Conservation (phyloP, 2,797 vertebrate species). For the Leontopithecus rosalia region DNA sequence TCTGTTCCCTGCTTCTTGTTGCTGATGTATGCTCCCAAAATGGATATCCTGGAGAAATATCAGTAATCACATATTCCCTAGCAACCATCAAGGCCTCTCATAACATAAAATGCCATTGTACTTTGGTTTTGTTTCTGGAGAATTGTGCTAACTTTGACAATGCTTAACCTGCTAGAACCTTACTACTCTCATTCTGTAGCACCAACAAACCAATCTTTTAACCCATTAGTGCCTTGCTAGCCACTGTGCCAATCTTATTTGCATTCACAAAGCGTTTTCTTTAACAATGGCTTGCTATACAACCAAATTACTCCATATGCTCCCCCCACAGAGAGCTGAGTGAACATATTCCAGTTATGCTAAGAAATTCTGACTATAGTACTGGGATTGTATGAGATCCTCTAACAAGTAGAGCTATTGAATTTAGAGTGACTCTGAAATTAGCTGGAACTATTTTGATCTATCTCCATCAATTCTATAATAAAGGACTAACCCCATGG, state of each 20-base stretch:
- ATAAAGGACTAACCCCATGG: not conserved
- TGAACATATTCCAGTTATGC: not conserved
- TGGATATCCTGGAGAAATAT: not conserved
- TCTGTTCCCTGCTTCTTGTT: not conserved
- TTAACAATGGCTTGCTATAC: not conserved
- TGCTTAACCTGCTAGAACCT: not conserved
- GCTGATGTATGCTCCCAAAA: not conserved
- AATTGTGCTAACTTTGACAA: not conserved
- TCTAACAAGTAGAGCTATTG: not conserved
- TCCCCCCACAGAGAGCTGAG: not conserved
- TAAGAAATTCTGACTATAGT: not conserved
- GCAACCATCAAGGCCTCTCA: constrained; percentile 12
- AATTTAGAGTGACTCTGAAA: constrained; percentile 5
- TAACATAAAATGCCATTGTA: constrained; percentile 2
- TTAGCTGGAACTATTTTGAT: constrained; percentile 9
- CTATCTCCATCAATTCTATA: constrained; percentile 11
- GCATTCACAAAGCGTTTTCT: not conserved
- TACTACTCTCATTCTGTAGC: not conserved
- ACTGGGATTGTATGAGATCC: not conserved
- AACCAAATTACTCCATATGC: not conserved
- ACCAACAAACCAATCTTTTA: constrained; percentile 20
- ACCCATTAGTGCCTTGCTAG: constrained; percentile 33
- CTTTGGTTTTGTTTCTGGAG: constrained; percentile 4
- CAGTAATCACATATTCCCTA: not conserved
- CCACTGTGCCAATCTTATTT: constrained; percentile 30